phyloP scores from a whole-genome alignment of 2,797 vertebrate genomes.

The Spheniscus humboldti region DNA sequence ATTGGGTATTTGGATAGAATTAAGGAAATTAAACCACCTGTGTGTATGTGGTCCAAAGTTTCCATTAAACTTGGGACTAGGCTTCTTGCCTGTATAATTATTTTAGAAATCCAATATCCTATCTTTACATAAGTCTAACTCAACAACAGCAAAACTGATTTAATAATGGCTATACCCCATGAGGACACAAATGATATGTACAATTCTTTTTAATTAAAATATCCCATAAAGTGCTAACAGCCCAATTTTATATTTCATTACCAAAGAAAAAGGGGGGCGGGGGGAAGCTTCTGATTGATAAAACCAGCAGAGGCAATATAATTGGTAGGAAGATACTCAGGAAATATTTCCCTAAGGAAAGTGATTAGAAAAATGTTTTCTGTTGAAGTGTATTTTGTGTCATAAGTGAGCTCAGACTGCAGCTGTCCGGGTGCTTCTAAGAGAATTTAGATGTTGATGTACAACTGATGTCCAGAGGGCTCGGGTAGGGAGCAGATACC shows the following conservation, averaged over 20 bases:
- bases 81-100: background rate
- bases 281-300: background rate
- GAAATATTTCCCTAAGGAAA: background rate
- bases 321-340: background rate
- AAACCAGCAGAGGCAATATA: background rate
- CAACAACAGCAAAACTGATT: conserved; percentile 5
- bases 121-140: background rate
- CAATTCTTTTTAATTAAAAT: background rate
- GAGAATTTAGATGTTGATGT: background rate
- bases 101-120: conserved; percentile 17
- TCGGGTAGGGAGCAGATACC: background rate
- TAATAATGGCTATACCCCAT: background rate
- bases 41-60: background rate
- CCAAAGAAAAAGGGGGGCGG: background rate
- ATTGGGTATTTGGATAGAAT: background rate
- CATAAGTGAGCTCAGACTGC: background rate
- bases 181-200: background rate
- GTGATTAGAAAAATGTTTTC: background rate
- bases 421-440: background rate
- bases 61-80: background rate
- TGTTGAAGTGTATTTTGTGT: background rate
- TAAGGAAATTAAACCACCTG: background rate
- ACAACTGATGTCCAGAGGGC: background rate
- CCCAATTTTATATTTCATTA: background rate
- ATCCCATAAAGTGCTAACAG: background rate